These are phyloP conservation scores for Cydia strobilella DNA, from an alignment of 1,140 invertebrate species.

Conservation along the genomic window DNA sequence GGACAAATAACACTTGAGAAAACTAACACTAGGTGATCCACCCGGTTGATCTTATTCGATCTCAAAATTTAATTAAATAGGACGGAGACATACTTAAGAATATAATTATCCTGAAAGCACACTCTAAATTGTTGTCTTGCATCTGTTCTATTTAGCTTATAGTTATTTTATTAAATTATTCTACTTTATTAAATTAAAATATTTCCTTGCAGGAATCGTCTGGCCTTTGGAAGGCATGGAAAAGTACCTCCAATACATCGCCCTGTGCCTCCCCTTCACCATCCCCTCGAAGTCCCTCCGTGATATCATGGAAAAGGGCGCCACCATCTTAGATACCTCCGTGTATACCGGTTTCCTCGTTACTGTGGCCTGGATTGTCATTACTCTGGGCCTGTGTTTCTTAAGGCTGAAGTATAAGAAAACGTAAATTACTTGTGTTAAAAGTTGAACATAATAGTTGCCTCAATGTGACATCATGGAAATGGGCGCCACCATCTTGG, in stretches of 20 bases:
- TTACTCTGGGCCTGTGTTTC: constrained; percentile 58
- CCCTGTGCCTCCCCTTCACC: constrained; percentile 84
- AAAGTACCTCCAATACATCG: constrained; percentile 78
- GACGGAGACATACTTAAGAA: no score
- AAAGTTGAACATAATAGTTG: no score
- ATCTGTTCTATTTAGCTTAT: no score
- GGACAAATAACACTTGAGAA: no score
- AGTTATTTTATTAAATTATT: no score
- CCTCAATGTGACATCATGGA: constrained; percentile 80
- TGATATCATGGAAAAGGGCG: constrained; percentile 83
- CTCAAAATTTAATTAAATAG: no score
- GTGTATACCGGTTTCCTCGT: constrained; percentile 83
- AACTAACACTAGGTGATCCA: no score
- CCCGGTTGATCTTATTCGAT: no score
- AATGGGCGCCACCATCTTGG: constrained; percentile 80
- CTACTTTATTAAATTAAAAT: constrained; percentile 33
- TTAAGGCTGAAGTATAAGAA: constrained; percentile 61
- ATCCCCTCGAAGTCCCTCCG: constrained; percentile 83
- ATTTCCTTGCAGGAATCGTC: constrained; percentile 85
- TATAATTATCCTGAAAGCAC: no score
- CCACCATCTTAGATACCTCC: constrained; percentile 75
- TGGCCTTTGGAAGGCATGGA: constrained; percentile 94
- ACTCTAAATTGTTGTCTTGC: no score
- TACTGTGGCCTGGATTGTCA: constrained; percentile 80
- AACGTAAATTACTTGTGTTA: constrained; percentile 43